phyloP scores from a whole-genome alignment of 2,888 invertebrate species.

The Cyclophora albipunctata region DNA sequence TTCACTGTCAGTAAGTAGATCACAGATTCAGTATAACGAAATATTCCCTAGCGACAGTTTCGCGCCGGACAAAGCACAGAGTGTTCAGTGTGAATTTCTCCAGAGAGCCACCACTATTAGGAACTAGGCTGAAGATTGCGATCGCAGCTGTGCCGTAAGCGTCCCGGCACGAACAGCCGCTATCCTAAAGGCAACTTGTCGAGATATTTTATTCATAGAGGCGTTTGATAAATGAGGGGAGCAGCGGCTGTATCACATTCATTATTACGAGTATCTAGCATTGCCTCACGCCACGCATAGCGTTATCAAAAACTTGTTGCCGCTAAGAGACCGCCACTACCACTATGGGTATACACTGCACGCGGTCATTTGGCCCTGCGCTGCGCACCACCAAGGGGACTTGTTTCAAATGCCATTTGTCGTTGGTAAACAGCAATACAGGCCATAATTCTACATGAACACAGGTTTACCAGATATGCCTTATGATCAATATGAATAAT shows the following conservation, averaged over 20 bases:
- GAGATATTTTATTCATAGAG: slow-evolving; percentile 71
- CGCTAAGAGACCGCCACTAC: slow-evolving; percentile 47
- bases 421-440: slow-evolving; percentile 53
- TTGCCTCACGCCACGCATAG: slow-evolving; percentile 57
- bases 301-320: slow-evolving; percentile 71
- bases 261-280: slow-evolving; percentile 44
- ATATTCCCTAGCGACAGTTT: slow-evolving; percentile 36
- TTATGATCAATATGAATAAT: slow-evolving; percentile 36
- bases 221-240: slow-evolving; percentile 65
- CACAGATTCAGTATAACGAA: slow-evolving; percentile 24
- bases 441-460: slow-evolving; percentile 52
- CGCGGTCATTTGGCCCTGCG: slow-evolving; percentile 31
- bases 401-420: slow-evolving; percentile 56
- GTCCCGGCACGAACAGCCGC: slow-evolving; percentile 57
- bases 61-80: slow-evolving; percentile 40
- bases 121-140: slow-evolving; percentile 49
- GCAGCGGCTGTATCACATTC: slow-evolving; percentile 64
- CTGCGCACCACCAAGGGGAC: slow-evolving; percentile 49
- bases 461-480: slow-evolving; percentile 48
- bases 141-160: slow-evolving; percentile 52
- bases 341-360: slow-evolving; percentile 22
- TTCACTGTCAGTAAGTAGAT: slow-evolving; percentile 23
- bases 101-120: slow-evolving; percentile 49
- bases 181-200: slow-evolving; percentile 57
- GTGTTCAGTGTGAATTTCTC: slow-evolving; percentile 48